These are phyloP conservation scores for Harpegnathos saltator DNA, from an alignment of 1,140 invertebrate genomes.

Conservation along the genomic window DNA sequence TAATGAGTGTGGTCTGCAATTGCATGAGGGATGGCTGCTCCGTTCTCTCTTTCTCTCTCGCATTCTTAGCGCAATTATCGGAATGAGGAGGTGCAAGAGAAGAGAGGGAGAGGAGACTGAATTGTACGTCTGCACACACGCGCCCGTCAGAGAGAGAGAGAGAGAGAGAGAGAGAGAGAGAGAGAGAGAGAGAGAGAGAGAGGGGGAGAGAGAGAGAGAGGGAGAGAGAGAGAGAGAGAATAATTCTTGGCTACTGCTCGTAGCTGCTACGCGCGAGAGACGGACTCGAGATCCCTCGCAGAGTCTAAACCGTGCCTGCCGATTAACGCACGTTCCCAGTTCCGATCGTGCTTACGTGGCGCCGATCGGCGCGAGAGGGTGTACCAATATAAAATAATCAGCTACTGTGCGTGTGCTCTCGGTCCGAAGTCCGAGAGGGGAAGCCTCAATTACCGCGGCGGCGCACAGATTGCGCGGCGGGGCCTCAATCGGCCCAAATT, in stretches of 20 bases:
- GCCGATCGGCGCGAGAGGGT: conserved; percentile 10
- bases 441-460: conserved; percentile 74
- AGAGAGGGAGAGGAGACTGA: conserved; percentile 5
- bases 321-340: conserved; percentile 42
- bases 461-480: conserved; percentile 69
- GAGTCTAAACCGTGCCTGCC: conserved; percentile 25
- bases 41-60: no score
- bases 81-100: not conserved
- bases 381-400: conserved; percentile 77
- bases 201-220: conserved; percentile 7
- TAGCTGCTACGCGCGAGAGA: conserved; percentile 32
- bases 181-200: no score
- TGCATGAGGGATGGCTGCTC: not conserved
- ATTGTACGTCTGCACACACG: conserved; percentile 26
- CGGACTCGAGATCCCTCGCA: conserved; percentile 38
- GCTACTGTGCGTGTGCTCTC: conserved; percentile 72
- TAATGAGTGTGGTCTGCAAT: conserved; percentile 40
- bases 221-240: not conserved
- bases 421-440: conserved; percentile 24
- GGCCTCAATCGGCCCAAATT: conserved; percentile 81
- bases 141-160: no score
- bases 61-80: not conserved
- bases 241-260: conserved; percentile 14
- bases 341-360: conserved; percentile 10
- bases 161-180: no score